Base-by-base conservation (phyloP, 2,888 invertebrate species). In the Cerceris rybyensis region DNA sequence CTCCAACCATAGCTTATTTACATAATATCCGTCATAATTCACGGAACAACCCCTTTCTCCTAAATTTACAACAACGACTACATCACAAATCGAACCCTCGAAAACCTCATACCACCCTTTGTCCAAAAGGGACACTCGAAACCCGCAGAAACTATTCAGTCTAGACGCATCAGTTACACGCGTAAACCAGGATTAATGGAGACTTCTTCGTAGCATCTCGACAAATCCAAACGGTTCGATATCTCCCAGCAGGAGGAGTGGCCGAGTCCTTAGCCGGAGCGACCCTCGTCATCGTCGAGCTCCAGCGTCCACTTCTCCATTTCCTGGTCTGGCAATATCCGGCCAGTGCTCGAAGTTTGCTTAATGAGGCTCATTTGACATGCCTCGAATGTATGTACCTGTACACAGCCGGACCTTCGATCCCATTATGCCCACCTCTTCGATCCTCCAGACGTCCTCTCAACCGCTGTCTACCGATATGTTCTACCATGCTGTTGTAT, bases 321-420 rank as follows among this genome's bases (percentile, higher is more conserved):
- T 81, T 78, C 63, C 78, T 50, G 59, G 59, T 16, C 70, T 64
- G 69, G 78, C 75, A 71, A 84, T 80, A 78, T 70, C 70, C 72
- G 39, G 52, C n/a, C 52, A 55, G 71, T 46, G 71, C 69, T 82
- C 81, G 80, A 87, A 88, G 84, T 86, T 88, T 85, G 82, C 78
- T 83, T 90, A 90, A 89, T 86, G 89, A 87, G 87, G 85, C 89
- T 88, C 84, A 86, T 89, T 89, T 82, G 84, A 86, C 84, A 85
- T 85, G 85, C 78, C 79, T 70, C 68, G 69, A 73, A 70, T 68
- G 64, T 76, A 70, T 68, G 64, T 76, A 70, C 73, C 58, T 74
- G 70, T 65, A 70, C 77, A 71, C 73, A 64, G 50, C 54, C 67
- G 61, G 58, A 66, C 71, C 73, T 70, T 69, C 78, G 74, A 77